Conservation (phyloP, 2,113 vertebrate species). For the Daphoenositta chrysoptera region DNA sequence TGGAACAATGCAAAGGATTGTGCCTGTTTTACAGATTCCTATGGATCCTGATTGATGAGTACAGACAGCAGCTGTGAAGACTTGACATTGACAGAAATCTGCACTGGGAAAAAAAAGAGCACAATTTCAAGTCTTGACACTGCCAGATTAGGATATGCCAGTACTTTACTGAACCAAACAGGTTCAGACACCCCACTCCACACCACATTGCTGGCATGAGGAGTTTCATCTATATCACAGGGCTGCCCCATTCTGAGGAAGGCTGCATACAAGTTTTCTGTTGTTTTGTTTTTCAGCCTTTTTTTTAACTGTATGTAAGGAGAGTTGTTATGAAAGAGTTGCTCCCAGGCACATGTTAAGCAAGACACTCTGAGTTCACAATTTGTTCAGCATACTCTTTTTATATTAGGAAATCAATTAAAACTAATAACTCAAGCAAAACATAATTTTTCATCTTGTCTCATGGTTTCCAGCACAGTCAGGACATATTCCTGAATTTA, state of each 20-base stretch:
- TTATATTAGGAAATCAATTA: not conserved
- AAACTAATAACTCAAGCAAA: not conserved
- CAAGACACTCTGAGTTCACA: not conserved
- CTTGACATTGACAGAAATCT: not conserved
- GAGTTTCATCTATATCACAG: not conserved
- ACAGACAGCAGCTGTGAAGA: not conserved
- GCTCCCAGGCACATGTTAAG: not conserved
- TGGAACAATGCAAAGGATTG: not conserved
- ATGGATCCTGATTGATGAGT: rapidly evolving
- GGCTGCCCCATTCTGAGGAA: not conserved
- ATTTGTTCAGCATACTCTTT: not conserved
- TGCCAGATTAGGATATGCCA: not conserved
- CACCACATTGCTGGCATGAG: not conserved
- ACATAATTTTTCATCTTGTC: not conserved
- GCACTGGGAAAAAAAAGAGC: not conserved
- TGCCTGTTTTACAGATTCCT: not conserved
- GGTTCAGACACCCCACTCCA: not conserved
- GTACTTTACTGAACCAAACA: not conserved
- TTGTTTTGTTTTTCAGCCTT: rapidly evolving
- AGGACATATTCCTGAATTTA: not conserved
- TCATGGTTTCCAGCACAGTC: not conserved
- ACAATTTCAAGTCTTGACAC: not conserved
- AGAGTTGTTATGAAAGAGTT: not conserved
- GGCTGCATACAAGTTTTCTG: not conserved
- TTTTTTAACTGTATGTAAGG: not conserved